Conservation (phyloP, 2,113 vertebrate species). For the Platysternon megacephalum region DNA sequence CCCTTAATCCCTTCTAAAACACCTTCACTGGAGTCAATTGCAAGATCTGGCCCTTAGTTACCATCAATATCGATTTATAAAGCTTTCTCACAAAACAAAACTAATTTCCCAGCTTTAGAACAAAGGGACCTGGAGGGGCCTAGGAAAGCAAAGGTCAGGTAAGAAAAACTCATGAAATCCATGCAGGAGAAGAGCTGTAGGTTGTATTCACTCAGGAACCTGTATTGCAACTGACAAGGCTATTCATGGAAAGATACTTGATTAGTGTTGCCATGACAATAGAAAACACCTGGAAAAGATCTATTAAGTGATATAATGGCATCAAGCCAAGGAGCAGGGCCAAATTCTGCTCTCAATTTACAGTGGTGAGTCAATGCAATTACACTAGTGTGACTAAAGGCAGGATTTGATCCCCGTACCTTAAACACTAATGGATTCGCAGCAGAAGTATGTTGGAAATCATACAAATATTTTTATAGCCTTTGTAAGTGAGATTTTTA, state of each 20-base stretch:
- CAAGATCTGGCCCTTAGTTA: conserved; percentile 43
- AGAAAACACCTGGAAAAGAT: conserved; percentile 77
- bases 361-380: conserved; percentile 35
- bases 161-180: conserved; percentile 61
- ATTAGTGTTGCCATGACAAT: conserved; percentile 78
- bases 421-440: conserved; percentile 3
- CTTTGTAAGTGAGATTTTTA: not conserved
- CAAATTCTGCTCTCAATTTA: conserved; percentile 29
- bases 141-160: conserved; percentile 62
- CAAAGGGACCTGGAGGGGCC: conserved; percentile 21
- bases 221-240: conserved; percentile 64
- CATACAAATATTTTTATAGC: conserved; percentile 14
- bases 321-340: conserved; percentile 51
- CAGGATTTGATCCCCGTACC: conserved; percentile 38
- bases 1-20: conserved; percentile 17
- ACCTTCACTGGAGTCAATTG: conserved; percentile 38
- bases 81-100: conserved; percentile 59
- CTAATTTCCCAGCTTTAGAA: conserved; percentile 60
- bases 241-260: conserved; percentile 73
- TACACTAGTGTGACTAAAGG: not conserved
- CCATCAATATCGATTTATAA: conserved; percentile 48
- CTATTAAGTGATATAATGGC: conserved; percentile 68
- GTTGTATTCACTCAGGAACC: conserved; percentile 61
- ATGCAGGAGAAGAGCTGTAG: conserved; percentile 34
- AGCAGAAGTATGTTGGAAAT: conserved; percentile 32